These are phyloP conservation scores for Theristicus caerulescens DNA, from an alignment of 2,113 vertebrate genomes.

Conservation along the genomic window DNA sequence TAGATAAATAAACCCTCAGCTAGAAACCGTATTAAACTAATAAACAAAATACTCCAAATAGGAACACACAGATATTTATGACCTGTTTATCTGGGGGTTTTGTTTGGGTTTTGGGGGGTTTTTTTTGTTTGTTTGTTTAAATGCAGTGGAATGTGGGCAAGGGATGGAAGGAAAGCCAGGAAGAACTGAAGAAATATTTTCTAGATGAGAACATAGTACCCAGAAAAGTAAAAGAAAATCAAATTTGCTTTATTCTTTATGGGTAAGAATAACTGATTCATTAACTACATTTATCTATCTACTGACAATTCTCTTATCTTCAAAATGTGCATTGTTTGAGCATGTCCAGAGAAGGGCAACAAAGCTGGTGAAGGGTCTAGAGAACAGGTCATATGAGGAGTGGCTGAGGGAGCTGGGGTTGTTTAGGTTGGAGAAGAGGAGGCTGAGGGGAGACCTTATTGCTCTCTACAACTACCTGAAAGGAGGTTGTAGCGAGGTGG, in stretches of 20 bases:
- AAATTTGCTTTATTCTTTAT: neutral
- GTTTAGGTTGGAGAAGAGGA: too few species aligned
- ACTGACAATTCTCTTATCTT: neutral
- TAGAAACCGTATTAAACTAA: neutral
- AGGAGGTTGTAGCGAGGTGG: too few species aligned
- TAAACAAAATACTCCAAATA: neutral
- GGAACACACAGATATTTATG: neutral
- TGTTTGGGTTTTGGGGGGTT: rapidly evolving
- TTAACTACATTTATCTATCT: neutral
- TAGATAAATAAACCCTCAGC: neutral
- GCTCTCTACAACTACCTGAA: too few species aligned
- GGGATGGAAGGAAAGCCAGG: neutral
- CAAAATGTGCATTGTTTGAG: neutral
- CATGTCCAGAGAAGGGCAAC: neutral
- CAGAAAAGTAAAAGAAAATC: neutral
- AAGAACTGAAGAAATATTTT: neutral
- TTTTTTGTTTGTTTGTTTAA: neutral
- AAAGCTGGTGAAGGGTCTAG: too few species aligned
- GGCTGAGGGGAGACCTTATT: too few species aligned
- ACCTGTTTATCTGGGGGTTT: neutral
- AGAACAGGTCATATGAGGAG: too few species aligned
- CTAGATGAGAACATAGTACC: neutral
- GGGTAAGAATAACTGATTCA: neutral
- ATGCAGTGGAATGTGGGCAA: neutral
- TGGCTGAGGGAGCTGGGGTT: too few species aligned